phyloP scores from a whole-genome alignment of 53 echinoderm and acorn worm species.

The Paracentrotus lividus region DNA sequence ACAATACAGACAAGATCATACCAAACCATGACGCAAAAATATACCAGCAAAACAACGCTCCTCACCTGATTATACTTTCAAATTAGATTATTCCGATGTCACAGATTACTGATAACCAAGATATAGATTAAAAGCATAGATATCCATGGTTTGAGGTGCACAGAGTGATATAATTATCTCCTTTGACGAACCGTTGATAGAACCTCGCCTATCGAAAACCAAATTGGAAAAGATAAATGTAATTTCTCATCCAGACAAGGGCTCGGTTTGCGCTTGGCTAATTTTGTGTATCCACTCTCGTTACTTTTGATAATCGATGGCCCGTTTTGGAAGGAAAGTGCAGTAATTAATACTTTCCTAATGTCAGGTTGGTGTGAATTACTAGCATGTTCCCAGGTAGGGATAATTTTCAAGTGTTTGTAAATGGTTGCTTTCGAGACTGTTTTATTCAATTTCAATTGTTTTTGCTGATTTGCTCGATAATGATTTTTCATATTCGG shows the following conservation, averaged over 20 bases:
- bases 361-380: background rate
- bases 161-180: background rate
- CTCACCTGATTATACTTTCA: background rate
- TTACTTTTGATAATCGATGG: background rate
- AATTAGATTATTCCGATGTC: conserved; percentile 22
- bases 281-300: background rate
- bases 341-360: background rate
- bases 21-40: background rate
- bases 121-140: background rate
- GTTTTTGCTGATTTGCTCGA: background rate
- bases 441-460: background rate
- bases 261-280: background rate
- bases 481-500: background rate
- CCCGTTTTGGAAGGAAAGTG: background rate
- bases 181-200: background rate
- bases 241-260: background rate
- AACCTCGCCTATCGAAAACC: background rate
- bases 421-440: background rate
- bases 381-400: background rate
- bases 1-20: background rate
- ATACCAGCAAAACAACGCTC: conserved; percentile 1
- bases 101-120: background rate
- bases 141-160: background rate
- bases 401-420: background rate
- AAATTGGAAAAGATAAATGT: background rate